Percentiles rank a stretch among this genome's conserved stretches.
phyloP scores from a whole-genome alignment of 2,797 vertebrate species.

The Neosalanx taihuensis region DNA sequence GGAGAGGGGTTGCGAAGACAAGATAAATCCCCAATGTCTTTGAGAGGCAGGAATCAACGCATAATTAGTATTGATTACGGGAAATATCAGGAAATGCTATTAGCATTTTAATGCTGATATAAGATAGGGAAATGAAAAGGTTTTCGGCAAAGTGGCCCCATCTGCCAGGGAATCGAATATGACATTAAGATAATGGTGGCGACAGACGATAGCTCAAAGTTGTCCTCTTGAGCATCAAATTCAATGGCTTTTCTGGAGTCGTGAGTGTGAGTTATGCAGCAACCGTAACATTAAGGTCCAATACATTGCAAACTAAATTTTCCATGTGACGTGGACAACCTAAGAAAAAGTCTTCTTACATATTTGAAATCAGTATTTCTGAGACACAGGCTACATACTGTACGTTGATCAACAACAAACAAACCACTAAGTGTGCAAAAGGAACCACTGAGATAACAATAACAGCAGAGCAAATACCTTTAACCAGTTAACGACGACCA shows the following conservation, averaged over 20 bases:
- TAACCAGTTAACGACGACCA: neutral
- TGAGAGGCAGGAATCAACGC: conserved; percentile 46
- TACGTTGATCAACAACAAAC: neutral
- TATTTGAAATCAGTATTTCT: neutral
- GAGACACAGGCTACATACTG: neutral
- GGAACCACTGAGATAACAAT: neutral
- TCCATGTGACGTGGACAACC: neutral
- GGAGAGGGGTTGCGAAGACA: conserved; percentile 28
- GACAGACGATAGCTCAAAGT: conserved; percentile 24
- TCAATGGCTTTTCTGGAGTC: conserved; percentile 7
- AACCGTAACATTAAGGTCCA: neutral
- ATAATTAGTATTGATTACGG: conserved; percentile 55
- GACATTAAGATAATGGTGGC: conserved; percentile 29
- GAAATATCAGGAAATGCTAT: conserved; percentile 52
- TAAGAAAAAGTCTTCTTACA: neutral
- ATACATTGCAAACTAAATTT: neutral
- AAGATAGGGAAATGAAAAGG: conserved; percentile 33
- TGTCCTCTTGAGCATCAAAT: conserved; percentile 29
- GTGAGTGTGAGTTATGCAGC: no score
- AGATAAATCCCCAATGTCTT: conserved; percentile 62
- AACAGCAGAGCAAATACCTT: neutral
- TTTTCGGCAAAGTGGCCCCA: conserved; percentile 17
- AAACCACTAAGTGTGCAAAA: neutral
- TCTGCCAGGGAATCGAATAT: conserved; percentile 29
- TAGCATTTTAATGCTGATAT: conserved; percentile 53